Evolutionary conservation across 2,797 vertebrate genomes (phyloP), one percentile per base, ranked within the genome.

Genomic region (Taenioides sp.): DNA sequence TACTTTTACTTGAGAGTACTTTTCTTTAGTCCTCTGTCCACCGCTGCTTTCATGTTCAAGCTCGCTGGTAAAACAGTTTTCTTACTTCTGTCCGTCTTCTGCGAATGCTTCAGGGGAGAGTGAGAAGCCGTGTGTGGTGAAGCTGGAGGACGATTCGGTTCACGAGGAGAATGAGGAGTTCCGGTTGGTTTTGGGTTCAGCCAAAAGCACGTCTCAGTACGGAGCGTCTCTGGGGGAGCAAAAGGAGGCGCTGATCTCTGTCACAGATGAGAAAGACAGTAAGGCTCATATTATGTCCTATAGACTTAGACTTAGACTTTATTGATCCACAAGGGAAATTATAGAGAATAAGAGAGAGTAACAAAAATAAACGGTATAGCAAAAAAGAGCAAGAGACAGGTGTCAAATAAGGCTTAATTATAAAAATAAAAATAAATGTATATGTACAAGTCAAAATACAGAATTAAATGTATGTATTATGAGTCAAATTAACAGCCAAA

Each of bases 101-200:
- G 9, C 28, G 20, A 22, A 11, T 12, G 50, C 17, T 17, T 14
- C 71, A 96, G 95, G 96, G 69, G 95, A 97, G 76, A 93, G 84
- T 25, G 95, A 97, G 84, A 97, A 96, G 83, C 87, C 89, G 0
- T 96, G 95, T 70, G 80, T 93, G n/a, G 94, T 96, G 11, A 90
- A 79, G 68, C 87, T 97, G 80, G 88, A 93, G 73, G 94, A 97
- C 27, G 94, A 96, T 86, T 84, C 87, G 0, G 37, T 93, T 76
- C 94, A 95, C 28, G 96, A 97, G 66, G 95, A 96, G n/a, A 91
- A 96, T 2, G 94, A 96, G 79, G 95, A 96, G 80, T 94, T 96
- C 65, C 92, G 94, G n/a, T 80, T 96, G 69, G 82, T 95, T 67
- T 90, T 96, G 81, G 95, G 95, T 67, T 86, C 81, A 2, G 92